Percentiles rank a stretch among this genome's conserved stretches.
These are phyloP conservation scores for Agelas oroides DNA, from an alignment of 37 sponge, comb jelly and placozoan species.

Conservation along the genomic window DNA sequence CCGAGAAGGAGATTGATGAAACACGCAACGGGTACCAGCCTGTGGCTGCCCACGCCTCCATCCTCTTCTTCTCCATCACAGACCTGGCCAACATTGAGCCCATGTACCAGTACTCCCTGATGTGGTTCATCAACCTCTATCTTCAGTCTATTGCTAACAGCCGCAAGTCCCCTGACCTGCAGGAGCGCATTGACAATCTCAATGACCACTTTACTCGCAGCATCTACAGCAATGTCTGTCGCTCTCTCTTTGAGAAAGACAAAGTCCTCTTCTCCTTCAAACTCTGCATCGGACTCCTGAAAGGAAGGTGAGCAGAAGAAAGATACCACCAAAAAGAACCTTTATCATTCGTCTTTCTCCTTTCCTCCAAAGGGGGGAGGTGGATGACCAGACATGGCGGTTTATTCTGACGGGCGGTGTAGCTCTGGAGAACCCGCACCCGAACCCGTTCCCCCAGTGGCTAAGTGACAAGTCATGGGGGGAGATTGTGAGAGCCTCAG, in stretches of 20 bases:
- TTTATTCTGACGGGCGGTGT: slow-evolving; percentile 99
- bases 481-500: slow-evolving; percentile 96
- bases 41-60: slow-evolving; percentile 92
- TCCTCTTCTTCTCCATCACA: slow-evolving; percentile 97
- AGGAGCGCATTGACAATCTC: slow-evolving; percentile 84
- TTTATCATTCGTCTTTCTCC: background rate
- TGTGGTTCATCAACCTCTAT: slow-evolving; percentile 98
- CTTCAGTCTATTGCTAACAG: slow-evolving; percentile 95
- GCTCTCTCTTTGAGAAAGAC: slow-evolving; percentile 99
- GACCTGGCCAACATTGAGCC: slow-evolving; percentile 98
- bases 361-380: slow-evolving; percentile 76
- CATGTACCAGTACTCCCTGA: slow-evolving; percentile 98
- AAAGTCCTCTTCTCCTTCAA: slow-evolving; percentile 96
- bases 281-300: slow-evolving; percentile 90
- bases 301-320: slow-evolving; percentile 75
- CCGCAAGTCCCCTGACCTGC: slow-evolving; percentile 78
- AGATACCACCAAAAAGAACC: background rate
- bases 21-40: slow-evolving; percentile 97
- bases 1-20: slow-evolving; percentile 97
- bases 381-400: slow-evolving; percentile 95
- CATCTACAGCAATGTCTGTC: slow-evolving; percentile 98
- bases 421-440: slow-evolving; percentile 98
- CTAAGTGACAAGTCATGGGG: slow-evolving; percentile 98
- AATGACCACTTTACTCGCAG: slow-evolving; percentile 97
- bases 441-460: slow-evolving; percentile 98